phyloP scores from a whole-genome alignment of 1,140 invertebrate genomes.

The Ostrea edulis region DNA sequence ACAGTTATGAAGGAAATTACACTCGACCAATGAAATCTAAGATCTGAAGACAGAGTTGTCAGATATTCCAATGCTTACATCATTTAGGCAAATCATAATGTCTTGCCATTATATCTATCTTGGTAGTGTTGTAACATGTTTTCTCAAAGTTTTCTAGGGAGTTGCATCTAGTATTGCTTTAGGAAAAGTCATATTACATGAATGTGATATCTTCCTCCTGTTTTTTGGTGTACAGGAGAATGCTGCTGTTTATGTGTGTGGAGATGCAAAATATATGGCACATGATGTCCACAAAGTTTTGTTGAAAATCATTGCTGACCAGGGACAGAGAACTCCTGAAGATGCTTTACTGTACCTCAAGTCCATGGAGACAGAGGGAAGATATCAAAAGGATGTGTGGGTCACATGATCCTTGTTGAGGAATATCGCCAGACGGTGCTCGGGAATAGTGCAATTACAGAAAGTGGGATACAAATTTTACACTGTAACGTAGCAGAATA shows the following conservation, averaged over 20 bases:
- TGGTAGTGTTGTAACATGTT: no score
- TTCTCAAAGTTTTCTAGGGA: no score
- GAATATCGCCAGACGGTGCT: neutral
- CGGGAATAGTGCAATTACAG: neutral
- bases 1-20: no score
- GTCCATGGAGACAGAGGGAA: conserved; percentile 70
- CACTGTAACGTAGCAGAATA: neutral
- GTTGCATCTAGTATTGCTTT: no score
- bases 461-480: neutral
- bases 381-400: conserved; percentile 80
- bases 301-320: conserved; percentile 48
- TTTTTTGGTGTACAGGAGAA: conserved; percentile 57
- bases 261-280: conserved; percentile 78
- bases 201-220: neutral
- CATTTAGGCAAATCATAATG: no score
- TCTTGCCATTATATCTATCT: no score
- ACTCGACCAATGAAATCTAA: no score
- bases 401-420: conserved; percentile 49
- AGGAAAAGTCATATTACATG: no score
- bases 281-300: conserved; percentile 76
- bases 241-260: conserved; percentile 76
- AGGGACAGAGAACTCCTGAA: conserved; percentile 60
- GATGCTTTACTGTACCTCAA: conserved; percentile 66
- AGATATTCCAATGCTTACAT: no score
- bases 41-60: no score